A percentile compares a stretch with the other conserved stretches of the same genome.
Evolutionary conservation across 1,140 invertebrate species (phyloP).

Genomic region (Zaprionus gabonicus): DNA sequence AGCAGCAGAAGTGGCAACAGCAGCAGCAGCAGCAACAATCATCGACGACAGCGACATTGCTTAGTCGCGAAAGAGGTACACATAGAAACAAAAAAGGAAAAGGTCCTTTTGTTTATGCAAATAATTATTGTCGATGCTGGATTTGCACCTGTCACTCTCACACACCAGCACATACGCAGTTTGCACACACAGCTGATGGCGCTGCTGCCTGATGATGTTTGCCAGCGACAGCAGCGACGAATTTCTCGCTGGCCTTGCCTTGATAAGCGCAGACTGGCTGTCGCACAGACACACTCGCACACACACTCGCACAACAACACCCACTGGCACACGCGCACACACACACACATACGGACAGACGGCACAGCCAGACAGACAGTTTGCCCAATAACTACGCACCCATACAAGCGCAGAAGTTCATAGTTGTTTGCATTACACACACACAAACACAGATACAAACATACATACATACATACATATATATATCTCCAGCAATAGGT

Average conservation of each 20-base stretch:
- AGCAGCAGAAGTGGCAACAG: constrained; percentile 32
- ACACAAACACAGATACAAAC: neutral
- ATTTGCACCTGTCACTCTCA: constrained; percentile 10
- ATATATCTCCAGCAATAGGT: constrained; percentile 15
- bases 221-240: constrained; percentile 17
- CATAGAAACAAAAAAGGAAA: constrained; percentile 11
- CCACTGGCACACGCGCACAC: neutral
- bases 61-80: constrained; percentile 44
- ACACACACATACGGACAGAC: constrained; percentile 21
- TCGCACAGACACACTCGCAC: constrained; percentile 40
- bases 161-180: neutral
- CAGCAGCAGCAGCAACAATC: constrained; percentile 47
- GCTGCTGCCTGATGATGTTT: constrained; percentile 27
- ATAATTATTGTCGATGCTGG: constrained; percentile 6
- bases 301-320: neutral
- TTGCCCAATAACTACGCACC: constrained; percentile 32
- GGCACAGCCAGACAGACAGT: neutral
- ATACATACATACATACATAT: neutral
- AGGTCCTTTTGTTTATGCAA: constrained; percentile 31
- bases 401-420: constrained; percentile 14
- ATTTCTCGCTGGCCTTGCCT: constrained; percentile 52
- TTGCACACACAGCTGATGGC: constrained; percentile 53
- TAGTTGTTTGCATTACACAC: constrained; percentile 10
- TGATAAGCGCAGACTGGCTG: constrained; percentile 71
- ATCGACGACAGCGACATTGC: constrained; percentile 32